These are phyloP conservation scores for Nomada fucata DNA, from an alignment of 2,888 invertebrate genomes.

Conservation along the genomic window DNA sequence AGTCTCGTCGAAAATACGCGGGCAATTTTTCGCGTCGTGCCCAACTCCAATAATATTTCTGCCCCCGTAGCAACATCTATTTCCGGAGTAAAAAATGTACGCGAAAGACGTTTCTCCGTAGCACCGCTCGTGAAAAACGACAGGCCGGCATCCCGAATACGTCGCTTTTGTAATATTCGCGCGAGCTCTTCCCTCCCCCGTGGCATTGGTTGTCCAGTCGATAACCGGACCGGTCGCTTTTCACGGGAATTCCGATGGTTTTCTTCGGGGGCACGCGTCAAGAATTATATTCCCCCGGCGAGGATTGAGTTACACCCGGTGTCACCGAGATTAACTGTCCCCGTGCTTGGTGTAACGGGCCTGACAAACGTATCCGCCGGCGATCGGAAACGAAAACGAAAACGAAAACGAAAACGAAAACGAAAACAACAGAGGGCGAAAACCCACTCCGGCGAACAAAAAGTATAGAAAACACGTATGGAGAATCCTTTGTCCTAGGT, in stretches of 20 bases:
- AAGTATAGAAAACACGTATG: constrained; percentile 1
- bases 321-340: constrained; percentile 71
- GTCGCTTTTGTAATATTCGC: constrained; percentile 43
- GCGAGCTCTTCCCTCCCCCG: constrained; percentile 7
- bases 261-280: constrained; percentile 56
- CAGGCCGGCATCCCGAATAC: background rate
- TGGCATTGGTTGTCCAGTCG: constrained; percentile 45
- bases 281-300: constrained; percentile 43
- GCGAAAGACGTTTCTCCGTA: background rate
- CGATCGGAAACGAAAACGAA: constrained; percentile 60
- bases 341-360: constrained; percentile 52
- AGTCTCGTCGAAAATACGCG: constrained; percentile 65
- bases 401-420: constrained; percentile 50
- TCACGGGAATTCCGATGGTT: constrained; percentile 44
- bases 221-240: constrained; percentile 35
- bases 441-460: background rate
- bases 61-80: too few relatives aligned
- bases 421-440: constrained; percentile 30
- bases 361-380: constrained; percentile 68
- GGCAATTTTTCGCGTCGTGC: background rate
- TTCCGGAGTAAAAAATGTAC: too few relatives aligned
- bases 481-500: constrained; percentile 64
- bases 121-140: constrained; percentile 7
- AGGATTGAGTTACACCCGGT: constrained; percentile 68
- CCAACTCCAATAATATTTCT: background rate